phyloP scores from a whole-genome alignment of 2,797 vertebrate genomes.

The Sylvia borin region DNA sequence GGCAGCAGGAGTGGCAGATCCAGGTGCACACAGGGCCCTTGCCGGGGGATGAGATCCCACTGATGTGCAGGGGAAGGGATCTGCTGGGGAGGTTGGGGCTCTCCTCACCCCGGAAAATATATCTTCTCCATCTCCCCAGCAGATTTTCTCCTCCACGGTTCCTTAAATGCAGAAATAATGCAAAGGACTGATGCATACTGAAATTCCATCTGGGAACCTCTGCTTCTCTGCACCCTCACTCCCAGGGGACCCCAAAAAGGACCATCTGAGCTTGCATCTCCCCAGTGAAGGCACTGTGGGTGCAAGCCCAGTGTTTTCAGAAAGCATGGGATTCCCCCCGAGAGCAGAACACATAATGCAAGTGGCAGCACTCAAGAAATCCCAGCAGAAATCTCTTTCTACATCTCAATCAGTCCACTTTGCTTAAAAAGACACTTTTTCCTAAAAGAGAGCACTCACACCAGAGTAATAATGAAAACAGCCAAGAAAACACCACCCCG shows the following conservation, averaged over 20 bases:
- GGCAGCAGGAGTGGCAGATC: background rate
- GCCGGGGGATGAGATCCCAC: rapidly evolving
- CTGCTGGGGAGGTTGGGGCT: background rate
- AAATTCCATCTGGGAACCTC: background rate
- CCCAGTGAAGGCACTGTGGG: rapidly evolving
- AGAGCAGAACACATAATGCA: background rate
- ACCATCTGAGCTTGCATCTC: background rate
- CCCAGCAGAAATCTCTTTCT: background rate
- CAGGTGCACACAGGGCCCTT: background rate
- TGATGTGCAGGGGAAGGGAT: background rate
- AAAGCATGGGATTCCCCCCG: rapidly evolving
- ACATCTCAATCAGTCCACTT: background rate
- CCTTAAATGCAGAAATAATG: background rate
- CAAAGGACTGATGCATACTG: background rate
- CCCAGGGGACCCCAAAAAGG: background rate
- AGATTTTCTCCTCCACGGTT: background rate
- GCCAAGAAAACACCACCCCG: background rate
- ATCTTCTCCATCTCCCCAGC: background rate
- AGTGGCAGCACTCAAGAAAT: background rate
- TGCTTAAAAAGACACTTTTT: background rate
- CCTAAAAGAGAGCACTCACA: background rate
- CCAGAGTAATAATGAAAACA: background rate
- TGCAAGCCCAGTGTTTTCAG: background rate
- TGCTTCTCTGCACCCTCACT: background rate
- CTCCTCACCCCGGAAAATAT: background rate